These are phyloP conservation scores for Trypoxylon attenuatum DNA, from an alignment of 2,888 invertebrate species.

Conservation along the genomic window DNA sequence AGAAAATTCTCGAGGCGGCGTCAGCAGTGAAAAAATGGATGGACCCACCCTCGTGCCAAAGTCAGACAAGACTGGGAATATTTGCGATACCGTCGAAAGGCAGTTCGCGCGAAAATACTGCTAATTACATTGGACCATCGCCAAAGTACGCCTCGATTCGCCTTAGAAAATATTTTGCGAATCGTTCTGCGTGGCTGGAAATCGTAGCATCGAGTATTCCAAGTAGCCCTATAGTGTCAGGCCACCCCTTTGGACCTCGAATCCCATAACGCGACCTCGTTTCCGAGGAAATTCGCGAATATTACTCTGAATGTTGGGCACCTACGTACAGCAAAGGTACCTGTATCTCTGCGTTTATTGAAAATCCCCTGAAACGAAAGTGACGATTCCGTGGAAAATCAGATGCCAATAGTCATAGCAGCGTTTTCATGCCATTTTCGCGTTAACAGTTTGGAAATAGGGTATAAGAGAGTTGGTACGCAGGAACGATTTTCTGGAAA, in stretches of 20 bases:
- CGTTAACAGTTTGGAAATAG: too few relatives aligned
- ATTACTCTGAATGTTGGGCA: too few relatives aligned
- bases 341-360: too few relatives aligned
- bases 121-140: slow-evolving; percentile 54
- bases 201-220: slow-evolving; percentile 29
- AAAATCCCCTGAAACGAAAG: too few relatives aligned
- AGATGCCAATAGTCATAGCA: too few relatives aligned
- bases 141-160: slow-evolving; percentile 39
- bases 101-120: slow-evolving; percentile 53
- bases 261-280: not conserved
- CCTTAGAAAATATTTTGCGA: slow-evolving; percentile 52
- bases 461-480: too few relatives aligned
- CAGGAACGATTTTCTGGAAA: too few relatives aligned
- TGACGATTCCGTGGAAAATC: too few relatives aligned
- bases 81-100: slow-evolving; percentile 50
- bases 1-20: too few relatives aligned
- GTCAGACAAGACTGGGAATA: slow-evolving; percentile 42
- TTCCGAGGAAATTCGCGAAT: too few relatives aligned
- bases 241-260: slow-evolving; percentile 4
- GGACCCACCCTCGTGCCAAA: slow-evolving; percentile 35
- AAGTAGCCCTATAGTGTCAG: slow-evolving; percentile 29
- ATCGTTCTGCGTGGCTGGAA: slow-evolving; percentile 37
- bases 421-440: too few relatives aligned
- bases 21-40: slow-evolving; percentile 13
- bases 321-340: too few relatives aligned